These are phyloP conservation scores for Zaprionus nigranus DNA, from an alignment of 1,140 invertebrate genomes.

Conservation along the genomic window DNA sequence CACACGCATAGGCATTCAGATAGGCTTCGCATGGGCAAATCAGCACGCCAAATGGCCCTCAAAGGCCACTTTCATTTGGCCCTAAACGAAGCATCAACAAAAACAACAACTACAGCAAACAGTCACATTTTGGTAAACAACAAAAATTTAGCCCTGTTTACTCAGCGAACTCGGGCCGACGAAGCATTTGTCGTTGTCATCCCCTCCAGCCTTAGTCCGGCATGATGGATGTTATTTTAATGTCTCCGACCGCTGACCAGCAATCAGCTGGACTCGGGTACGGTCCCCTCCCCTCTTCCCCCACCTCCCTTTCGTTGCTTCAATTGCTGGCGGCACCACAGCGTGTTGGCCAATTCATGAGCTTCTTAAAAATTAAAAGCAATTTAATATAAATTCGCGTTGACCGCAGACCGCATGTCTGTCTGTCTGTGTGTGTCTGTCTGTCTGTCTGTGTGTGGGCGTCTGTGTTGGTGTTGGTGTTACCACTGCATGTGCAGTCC, in stretches of 20 bases:
- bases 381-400: slow-evolving; percentile 68
- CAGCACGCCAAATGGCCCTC: slow-evolving; percentile 72
- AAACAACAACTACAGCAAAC: slow-evolving; percentile 19
- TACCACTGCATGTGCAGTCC: slow-evolving; percentile 22
- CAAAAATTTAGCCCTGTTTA: slow-evolving; percentile 66
- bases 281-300: too few relatives aligned
- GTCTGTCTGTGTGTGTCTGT: background rate
- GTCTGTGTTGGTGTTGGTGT: background rate
- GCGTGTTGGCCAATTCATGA: slow-evolving; percentile 47
- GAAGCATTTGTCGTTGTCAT: slow-evolving; percentile 48
- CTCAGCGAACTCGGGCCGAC: slow-evolving; percentile 48
- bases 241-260: slow-evolving; percentile 46
- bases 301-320: background rate
- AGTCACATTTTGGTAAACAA: slow-evolving; percentile 65
- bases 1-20: slow-evolving; percentile 27
- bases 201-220: slow-evolving; percentile 43
- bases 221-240: slow-evolving; percentile 81
- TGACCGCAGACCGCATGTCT: background rate
- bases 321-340: slow-evolving; percentile 11
- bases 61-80: slow-evolving; percentile 66
- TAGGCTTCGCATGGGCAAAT: slow-evolving; percentile 48
- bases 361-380: slow-evolving; percentile 69
- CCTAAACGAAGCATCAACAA: slow-evolving; percentile 70
- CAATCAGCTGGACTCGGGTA: slow-evolving; percentile 37
- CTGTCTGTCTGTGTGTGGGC: background rate